phyloP scores from a whole-genome alignment of 1,140 invertebrate species.

The Drosophila repletoides region DNA sequence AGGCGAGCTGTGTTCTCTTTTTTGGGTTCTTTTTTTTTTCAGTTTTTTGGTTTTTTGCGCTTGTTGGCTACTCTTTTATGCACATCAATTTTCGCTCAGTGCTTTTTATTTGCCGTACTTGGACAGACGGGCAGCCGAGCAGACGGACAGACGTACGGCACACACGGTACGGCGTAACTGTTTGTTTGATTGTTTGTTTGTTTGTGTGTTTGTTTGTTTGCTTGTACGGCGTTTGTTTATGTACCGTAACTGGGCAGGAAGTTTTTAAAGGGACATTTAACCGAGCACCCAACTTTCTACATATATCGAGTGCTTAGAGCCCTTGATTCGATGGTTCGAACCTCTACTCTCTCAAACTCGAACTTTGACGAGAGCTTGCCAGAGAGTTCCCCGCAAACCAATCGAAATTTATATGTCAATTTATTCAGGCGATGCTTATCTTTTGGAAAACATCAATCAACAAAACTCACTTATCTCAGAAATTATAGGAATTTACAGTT shows the following conservation, averaged over 20 bases:
- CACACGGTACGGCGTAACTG: slow-evolving; percentile 35
- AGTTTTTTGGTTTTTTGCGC: slow-evolving; percentile 44
- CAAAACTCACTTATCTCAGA: no score
- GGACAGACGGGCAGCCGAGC: slow-evolving; percentile 3
- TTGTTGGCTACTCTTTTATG: slow-evolving; percentile 77
- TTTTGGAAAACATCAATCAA: no score
- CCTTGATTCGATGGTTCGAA: no score
- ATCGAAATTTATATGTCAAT: no score
- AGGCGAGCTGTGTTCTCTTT: slow-evolving; percentile 15
- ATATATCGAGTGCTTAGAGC: no score
- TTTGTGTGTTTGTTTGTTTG: slow-evolving; percentile 51
- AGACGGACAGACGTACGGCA: slow-evolving; percentile 16
- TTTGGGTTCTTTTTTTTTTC: slow-evolving; percentile 10
- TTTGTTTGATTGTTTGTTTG: slow-evolving; percentile 67
- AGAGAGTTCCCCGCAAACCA: no score
- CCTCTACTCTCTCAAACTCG: no score
- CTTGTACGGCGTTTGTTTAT: slow-evolving; percentile 63
- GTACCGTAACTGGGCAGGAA: slow-evolving; percentile 68
- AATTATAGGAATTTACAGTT: no score
- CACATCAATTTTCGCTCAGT: slow-evolving; percentile 80
- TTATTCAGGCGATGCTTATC: no score
- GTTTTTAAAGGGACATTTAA: slow-evolving; percentile 70
- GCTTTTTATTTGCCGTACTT: slow-evolving; percentile 68
- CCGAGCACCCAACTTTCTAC: slow-evolving; percentile 34
- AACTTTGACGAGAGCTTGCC: no score